Percentiles rank a stretch among this genome's conserved stretches.
Conservation (phyloP, 2,888 invertebrate genomes). For the Tenodera sinensis region DNA sequence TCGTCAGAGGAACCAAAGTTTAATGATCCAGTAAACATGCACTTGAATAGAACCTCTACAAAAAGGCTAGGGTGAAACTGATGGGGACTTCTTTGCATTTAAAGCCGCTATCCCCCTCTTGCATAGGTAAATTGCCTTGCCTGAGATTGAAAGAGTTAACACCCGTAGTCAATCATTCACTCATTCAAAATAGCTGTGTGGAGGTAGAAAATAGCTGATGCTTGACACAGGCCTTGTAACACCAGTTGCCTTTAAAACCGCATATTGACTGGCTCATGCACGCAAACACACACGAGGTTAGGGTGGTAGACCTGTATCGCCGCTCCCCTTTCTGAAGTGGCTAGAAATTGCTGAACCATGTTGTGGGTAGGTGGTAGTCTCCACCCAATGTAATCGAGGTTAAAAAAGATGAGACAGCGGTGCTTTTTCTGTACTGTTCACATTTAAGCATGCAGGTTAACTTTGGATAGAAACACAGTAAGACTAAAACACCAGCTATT, state of each 20-base stretch:
- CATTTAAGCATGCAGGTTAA: no score
- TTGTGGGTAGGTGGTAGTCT: background rate
- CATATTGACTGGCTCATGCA: background rate
- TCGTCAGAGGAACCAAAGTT: no score
- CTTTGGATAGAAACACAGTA: no score
- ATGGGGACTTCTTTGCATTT: background rate
- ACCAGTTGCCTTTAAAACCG: background rate
- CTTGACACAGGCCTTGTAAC: background rate
- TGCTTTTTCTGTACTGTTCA: no score
- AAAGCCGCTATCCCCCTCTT: background rate
- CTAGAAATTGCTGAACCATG: background rate
- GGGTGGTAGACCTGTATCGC: background rate
- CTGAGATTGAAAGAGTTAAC: slow-evolving; percentile 2
- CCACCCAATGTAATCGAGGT: background rate
- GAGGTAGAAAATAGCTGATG: background rate
- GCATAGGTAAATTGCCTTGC: background rate
- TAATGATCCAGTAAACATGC: background rate
- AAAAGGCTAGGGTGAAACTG: background rate
- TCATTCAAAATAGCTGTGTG: background rate
- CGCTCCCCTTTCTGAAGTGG: background rate
- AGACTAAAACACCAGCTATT: no score
- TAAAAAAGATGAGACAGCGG: background rate
- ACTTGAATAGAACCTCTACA: background rate
- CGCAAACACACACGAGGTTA: background rate
- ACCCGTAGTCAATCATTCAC: slow-evolving; percentile 2